These are phyloP conservation scores for Keiferia lycopersicella DNA, from an alignment of 2,888 invertebrate genomes.

Conservation along the genomic window DNA sequence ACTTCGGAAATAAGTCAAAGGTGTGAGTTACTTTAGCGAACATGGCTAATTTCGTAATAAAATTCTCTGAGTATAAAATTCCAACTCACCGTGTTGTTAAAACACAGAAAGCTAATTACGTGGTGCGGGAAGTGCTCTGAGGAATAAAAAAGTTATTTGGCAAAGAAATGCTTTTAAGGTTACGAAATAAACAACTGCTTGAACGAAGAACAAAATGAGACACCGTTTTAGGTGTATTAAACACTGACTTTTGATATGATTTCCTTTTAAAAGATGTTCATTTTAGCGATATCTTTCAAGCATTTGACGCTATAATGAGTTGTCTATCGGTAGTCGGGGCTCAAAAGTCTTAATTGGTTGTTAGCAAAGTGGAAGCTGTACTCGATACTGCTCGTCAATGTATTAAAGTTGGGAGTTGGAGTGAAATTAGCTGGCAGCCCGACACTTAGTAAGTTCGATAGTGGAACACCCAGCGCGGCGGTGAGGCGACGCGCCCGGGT, in stretches of 20 bases:
- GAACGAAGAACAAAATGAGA: constrained; percentile 6
- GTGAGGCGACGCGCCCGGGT: background rate
- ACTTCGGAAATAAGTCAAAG: background rate
- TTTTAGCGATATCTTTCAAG: background rate
- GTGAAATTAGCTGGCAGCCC: constrained; percentile 33
- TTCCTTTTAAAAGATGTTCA: background rate
- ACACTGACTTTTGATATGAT: background rate
- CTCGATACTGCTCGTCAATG: constrained; percentile 34
- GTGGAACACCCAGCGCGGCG: constrained; percentile 5
- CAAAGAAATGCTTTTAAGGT: constrained; percentile 18
- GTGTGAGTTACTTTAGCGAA: background rate
- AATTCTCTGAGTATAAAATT: background rate
- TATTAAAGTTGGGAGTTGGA: constrained; percentile 5
- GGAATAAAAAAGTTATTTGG: constrained; percentile 16
- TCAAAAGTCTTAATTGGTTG: constrained; percentile 35
- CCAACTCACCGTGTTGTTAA: constrained; percentile 15
- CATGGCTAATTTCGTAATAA: background rate
- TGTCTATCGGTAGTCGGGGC: background rate
- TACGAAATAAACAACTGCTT: constrained; percentile 16
- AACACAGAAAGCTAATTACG: constrained; percentile 23
- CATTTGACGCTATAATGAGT: background rate
- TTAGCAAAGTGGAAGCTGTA: constrained; percentile 39
- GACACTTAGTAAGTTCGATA: constrained; percentile 18
- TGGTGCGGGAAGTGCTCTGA: constrained; percentile 5
- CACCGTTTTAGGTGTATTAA: constrained; percentile 6